Conservation (phyloP, 2,797 vertebrate genomes). For the Sebastes iracundus region DNA sequence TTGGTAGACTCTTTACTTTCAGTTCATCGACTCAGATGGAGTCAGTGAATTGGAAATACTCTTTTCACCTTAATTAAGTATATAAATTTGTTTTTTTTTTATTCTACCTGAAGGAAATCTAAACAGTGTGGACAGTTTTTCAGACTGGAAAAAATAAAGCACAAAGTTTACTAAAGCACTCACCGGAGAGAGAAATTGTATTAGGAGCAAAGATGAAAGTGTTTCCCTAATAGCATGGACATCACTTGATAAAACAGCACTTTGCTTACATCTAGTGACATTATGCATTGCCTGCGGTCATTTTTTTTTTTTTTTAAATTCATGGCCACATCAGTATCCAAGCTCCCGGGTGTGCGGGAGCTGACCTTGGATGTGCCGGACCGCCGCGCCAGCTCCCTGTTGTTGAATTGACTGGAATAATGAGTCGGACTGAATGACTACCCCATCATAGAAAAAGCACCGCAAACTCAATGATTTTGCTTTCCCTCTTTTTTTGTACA, state of each 20-base stretch:
- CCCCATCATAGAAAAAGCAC: conserved; percentile 21
- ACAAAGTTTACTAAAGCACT: conserved; percentile 7
- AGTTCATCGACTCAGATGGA: neutral
- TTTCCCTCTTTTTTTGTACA: conserved; percentile 38
- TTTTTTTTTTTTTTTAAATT: conserved; percentile 3
- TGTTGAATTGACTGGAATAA: conserved; percentile 58
- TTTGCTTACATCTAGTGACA: conserved; percentile 6
- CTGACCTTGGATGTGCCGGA: conserved; percentile 41
- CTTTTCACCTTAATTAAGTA: conserved; percentile 9
- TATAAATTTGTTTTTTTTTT: neutral
- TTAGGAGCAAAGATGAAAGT: neutral
- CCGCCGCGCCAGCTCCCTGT: conserved; percentile 21
- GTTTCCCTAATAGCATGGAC: neutral
- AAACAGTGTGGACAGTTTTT: neutral
- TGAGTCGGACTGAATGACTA: conserved; percentile 44
- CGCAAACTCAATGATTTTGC: conserved; percentile 8
- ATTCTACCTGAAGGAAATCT: neutral
- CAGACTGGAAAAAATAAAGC: neutral
- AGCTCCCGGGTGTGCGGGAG: neutral
- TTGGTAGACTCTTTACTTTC: conserved; percentile 4
- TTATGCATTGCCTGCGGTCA: neutral
- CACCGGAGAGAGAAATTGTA: neutral
- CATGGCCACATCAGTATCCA: neutral
- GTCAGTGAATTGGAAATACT: conserved; percentile 13
- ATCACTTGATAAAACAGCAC: conserved; percentile 14